These are phyloP conservation scores for Magallana ariakensis DNA, from an alignment of 1,140 invertebrate species.

Conservation along the genomic window DNA sequence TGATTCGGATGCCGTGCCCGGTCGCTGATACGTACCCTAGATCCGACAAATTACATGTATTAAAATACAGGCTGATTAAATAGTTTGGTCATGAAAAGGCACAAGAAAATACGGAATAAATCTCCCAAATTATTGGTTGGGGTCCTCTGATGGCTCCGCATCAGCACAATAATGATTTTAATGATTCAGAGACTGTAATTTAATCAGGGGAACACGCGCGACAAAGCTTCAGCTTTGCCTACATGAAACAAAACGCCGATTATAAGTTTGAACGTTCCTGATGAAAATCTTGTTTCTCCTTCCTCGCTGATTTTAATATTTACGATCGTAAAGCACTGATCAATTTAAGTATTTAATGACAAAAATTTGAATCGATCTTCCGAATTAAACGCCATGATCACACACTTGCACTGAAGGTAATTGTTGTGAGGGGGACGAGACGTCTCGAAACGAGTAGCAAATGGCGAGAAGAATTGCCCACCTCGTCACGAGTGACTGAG, in stretches of 20 bases:
- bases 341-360: conserved; percentile 36
- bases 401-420: conserved; percentile 28
- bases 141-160: conserved; percentile 46
- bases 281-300: conserved; percentile 28
- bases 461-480: conserved; percentile 13
- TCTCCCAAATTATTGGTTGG: conserved; percentile 48
- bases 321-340: conserved; percentile 30
- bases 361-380: conserved; percentile 28
- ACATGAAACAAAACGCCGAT: conserved; percentile 35
- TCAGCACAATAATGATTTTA: conserved; percentile 52
- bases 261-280: conserved; percentile 23
- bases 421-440: conserved; percentile 24
- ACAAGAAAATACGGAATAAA: conserved; percentile 48
- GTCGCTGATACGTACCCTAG: background rate
- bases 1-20: conserved; percentile 27
- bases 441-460: background rate
- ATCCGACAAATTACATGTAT: conserved; percentile 43
- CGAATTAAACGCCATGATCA: conserved; percentile 28
- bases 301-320: conserved; percentile 33
- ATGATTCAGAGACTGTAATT: conserved; percentile 50
- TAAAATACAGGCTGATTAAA: conserved; percentile 41
- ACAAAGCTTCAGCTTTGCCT: conserved; percentile 1
- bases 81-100: conserved; percentile 39
- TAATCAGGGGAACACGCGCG: conserved; percentile 30
- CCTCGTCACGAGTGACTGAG: conserved; percentile 25